Evolutionary conservation across 2,113 vertebrate genomes (phyloP), one percentile per base, ranked within the genome.

Genomic region (Dascyllus trimaculatus): DNA sequence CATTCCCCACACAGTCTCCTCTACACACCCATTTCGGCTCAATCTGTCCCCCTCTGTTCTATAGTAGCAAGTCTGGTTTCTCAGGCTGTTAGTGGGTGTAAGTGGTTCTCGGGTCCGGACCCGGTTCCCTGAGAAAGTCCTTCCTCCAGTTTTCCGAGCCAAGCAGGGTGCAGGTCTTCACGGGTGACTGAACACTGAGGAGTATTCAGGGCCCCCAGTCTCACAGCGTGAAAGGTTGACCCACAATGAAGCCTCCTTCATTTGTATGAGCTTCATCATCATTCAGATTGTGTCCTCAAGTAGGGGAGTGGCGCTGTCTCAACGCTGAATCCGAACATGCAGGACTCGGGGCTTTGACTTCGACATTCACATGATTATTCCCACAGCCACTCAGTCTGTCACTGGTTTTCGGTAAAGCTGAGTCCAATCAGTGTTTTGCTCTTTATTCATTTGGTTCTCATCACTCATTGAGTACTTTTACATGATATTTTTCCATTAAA

Each of bases 81-180:
- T 59, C 46, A 68, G 77, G 38, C 62, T 56, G 58, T 69, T n/a
- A 29, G 49, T 76, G 61, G 66, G 25, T 68, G 68, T 57, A 77
- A 78, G 70, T 51, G 74, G 65, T 59, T 49, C 64, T 63, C 17
- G 43, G 74, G 69, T 46, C 73, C 29, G 21, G 80, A 66, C 60
- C 62, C 51, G 40, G 48, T 59, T 85, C 85, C 90, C 90, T 93
- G 93, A 92, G 93, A 94, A n/a, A 94, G 72, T 52, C 60, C 29
- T 51, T 77, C 82, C 32, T 57, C 8, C 68, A 32, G 56, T 78
- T 78, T 80, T 80, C n/a, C 32, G 32, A 90, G 79, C 64, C 64
- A 40, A 81, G 69, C 82, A 60, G 82, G 78, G 75, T 83, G 72
- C 85, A 78, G 85, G 87, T 92, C 89, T 84, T 93, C 78, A 93